These are phyloP conservation scores for Aeoliscus strigatus DNA, from an alignment of 2,797 vertebrate species.

Conservation along the genomic window DNA sequence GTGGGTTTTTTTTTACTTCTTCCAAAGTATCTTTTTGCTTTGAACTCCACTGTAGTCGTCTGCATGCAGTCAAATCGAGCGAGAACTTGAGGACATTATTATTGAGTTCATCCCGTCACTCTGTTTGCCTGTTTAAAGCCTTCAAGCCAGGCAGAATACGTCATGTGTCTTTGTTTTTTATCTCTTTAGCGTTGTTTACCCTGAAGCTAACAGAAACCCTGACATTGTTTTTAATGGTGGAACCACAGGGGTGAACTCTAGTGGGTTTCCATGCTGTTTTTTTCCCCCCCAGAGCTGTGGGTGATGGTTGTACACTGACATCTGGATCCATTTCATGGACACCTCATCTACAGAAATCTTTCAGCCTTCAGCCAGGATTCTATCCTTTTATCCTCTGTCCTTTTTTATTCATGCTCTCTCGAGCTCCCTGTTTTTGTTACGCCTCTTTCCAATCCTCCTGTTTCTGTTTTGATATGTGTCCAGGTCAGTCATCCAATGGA, in stretches of 20 bases:
- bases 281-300: constrained; percentile 28
- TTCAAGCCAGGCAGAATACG: constrained; percentile 36
- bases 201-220: constrained; percentile 36
- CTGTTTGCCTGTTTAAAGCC: constrained; percentile 18
- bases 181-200: constrained; percentile 25
- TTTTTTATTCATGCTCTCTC: too few species aligned
- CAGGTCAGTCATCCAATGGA: constrained; percentile 84
- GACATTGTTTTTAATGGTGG: constrained; percentile 16
- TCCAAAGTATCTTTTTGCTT: constrained; percentile 1
- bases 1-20: too few species aligned
- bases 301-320: constrained; percentile 21
- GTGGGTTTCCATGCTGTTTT: constrained; percentile 11
- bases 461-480: constrained; percentile 60
- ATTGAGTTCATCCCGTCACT: constrained; percentile 21
- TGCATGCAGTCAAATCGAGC: constrained; percentile 7
- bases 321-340: constrained; percentile 30
- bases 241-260: constrained; percentile 26
- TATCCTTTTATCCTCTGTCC: constrained; percentile 11
- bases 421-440: constrained; percentile 30
- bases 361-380: constrained; percentile 26
- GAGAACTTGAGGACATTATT: constrained; percentile 26
- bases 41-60: background rate
- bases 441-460: constrained; percentile 50
- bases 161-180: constrained; percentile 10
- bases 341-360: constrained; percentile 14